Evolutionary conservation across 2,797 vertebrate species (phyloP), one percentile per base, ranked within the genome.

Genomic region (Knipowitschia caucasica): DNA sequence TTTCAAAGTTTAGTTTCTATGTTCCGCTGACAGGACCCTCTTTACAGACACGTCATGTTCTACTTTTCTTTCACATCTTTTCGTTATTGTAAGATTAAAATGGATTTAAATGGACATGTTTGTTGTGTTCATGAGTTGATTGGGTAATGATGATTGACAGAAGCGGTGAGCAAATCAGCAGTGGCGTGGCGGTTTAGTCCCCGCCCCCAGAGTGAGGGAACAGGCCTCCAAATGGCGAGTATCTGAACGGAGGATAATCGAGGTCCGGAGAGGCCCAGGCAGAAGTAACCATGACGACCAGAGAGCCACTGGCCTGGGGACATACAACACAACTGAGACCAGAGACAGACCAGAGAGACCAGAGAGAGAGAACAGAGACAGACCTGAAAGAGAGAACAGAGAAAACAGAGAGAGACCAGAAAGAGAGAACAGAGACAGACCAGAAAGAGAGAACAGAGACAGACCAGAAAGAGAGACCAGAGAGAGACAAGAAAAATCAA

Each of bases 121-220:
- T 33, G 3, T 33, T 36, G 17, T 39, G 39, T 42, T 42, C 20
- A 23, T 20, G 10, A 38, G 9, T 17, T 18, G 35, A 38, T 38
- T 20, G 10, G 2, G 8, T n/a, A 38, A 4, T 18, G 4, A 15
- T 44, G 42, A 44, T 44, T 44, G 24, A 15, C 42, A 44, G 11
- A 44, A 44, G 42, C 42, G 2, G 10, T n/a, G 24, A 44, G 42
- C 42, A 7, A 44, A 44, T 44, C 42, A 26, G 24, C 25, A n/a
- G 24, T n/a, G 9, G n/a, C 18, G 2, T 2, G 8, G 7, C 12
- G 2, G 39, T 18, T 18, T 44, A 26, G 5, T 12, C 14, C 23
- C 24, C 42, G 42, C 3, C 42, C 24, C 1, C 12, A 7, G 39
- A 6, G 5, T 4, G 39, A 14, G 5, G 5, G 20, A 14, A 42